Evolutionary conservation across 1,140 invertebrate genomes (phyloP), one percentile per base, ranked within the genome.

Genomic region (Cydia splendana): DNA sequence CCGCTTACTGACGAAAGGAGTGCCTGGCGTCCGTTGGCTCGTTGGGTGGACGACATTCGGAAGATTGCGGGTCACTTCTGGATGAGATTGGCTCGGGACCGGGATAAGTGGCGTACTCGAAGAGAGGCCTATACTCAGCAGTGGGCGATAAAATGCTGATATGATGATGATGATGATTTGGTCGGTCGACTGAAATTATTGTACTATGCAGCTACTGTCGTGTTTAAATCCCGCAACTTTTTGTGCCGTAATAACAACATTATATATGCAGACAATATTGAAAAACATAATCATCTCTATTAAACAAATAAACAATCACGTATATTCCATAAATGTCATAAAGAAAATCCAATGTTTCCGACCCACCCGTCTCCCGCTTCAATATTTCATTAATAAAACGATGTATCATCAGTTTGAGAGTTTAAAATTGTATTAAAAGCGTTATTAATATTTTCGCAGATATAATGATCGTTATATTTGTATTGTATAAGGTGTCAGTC

Each of bases 371-470:
- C 9, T 62, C 57, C 2, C 9, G 15, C 9, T n/a, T 10, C 57
- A 7, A 62, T 62, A 62, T 62, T 62, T 24, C 57, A 62, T 62
- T 24, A 62, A 62, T n/a, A 12, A 62, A 12, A 62, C 57, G n/a
- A 62, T 62, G 57, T 62, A 62, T 62, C 15, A 57, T 57, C 57
- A 62, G 20, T 62, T 62, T 62, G 20, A 24, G 57, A 24, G 57
- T 62, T 62, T 24, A 20, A 62, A 62, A 62, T 62, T 62, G 57
- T 62, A 24, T 62, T 62, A 62, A 24, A 24, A 62, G 7, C 18
- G n/a, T 2, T 62, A 20, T 62, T 20, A n/a, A 62, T 62, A 62
- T 62, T 62, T 62, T 10, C 57, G 20, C 57, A 24, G 20, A 24
- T 24, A 62, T 62, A 12, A 62, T 62, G 9, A 20, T 62, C 20